Evolutionary conservation across 2,888 invertebrate genomes (phyloP), one percentile per base, ranked within the genome.

Genomic region (Netelia virgata): DNA sequence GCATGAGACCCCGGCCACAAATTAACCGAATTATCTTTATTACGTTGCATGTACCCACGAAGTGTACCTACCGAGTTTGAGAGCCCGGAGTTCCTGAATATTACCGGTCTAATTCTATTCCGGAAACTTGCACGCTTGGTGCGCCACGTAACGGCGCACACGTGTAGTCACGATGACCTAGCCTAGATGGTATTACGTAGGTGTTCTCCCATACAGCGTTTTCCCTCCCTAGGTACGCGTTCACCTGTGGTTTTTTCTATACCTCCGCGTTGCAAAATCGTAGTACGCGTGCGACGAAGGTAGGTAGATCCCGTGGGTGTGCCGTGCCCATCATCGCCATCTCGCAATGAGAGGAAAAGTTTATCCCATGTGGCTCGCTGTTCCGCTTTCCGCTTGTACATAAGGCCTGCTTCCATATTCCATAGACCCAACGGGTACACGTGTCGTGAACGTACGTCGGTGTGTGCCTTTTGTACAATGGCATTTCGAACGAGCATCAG

Each of bases 1-100:
- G 59, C 73, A 66, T 72, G 69, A 70, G 83, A 76, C 82, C 74
- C 61, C 77, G 36, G 64, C 87, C 78, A 77, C 82, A 84, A 87
- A 88, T 87, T 86, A 87, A 87, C 84, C 86, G 83, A 87, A 87
- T 86, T 87, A 86, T 87, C 86, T 84, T 83, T 82, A 87, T 87
- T 86, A 84, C 85, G 75, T 86, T 86, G 74, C 84, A 81, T 80
- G 84, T 81, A 77, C 75, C 43, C 2, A 28, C 63, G 72, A 23
- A 50, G 28, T 73, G 47, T 59, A 69, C 55, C 68, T 73, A 81
- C 69, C 72, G 36, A 55, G 61, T 68, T 23, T 43, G 43, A 55
- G n/a, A 8, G 55, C 57, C 43, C 59, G 61, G 59, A 63, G 80
- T 74, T 75, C 68, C 81, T 72, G 84, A 80, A 86, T 87, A 87